phyloP scores from a whole-genome alignment of 1,140 invertebrate species.

The Drepana arcuata region DNA sequence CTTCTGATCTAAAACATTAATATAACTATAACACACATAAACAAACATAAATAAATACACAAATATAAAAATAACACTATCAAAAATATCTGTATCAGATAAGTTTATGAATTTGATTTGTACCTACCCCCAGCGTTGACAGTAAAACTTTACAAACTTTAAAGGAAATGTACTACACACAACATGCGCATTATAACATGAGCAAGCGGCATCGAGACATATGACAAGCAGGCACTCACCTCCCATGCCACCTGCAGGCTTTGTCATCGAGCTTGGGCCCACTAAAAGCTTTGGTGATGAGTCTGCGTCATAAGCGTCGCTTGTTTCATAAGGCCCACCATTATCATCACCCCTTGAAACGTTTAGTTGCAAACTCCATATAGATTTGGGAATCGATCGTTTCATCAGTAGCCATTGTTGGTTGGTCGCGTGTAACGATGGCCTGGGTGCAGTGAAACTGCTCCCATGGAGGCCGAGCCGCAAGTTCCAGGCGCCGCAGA shows the following conservation, averaged over 20 bases:
- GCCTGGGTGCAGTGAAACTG: conserved; percentile 71
- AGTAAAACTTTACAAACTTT: no score
- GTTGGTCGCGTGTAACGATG: conserved; percentile 29
- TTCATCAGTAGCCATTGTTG: conserved; percentile 33
- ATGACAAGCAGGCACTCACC: conserved; percentile 11
- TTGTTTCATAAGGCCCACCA: no score
- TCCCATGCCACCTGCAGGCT: conserved; percentile 20
- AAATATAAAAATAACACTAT: conserved; percentile 5
- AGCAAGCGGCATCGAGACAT: conserved; percentile 25
- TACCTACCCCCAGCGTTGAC: no score
- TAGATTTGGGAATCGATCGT: no score
- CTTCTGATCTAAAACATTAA: conserved; percentile 33
- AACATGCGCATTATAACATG: conserved; percentile 47
- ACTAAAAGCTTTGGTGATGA: conserved; percentile 38
- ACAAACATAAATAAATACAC: conserved; percentile 8
- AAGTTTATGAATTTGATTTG: no score
- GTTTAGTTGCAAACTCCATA: no score
- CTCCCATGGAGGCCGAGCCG: conserved; percentile 76
- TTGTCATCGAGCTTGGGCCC: conserved; percentile 37
- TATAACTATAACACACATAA: conserved; percentile 12
- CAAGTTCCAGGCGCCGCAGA: conserved; percentile 74
- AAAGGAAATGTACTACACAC: conserved; percentile 33
- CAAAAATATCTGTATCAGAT: no score
- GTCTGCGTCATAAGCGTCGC: conserved; percentile 22
- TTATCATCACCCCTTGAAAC: no score